Conservation (phyloP, 2,888 invertebrate genomes). For the Drosophila paranaensis region DNA sequence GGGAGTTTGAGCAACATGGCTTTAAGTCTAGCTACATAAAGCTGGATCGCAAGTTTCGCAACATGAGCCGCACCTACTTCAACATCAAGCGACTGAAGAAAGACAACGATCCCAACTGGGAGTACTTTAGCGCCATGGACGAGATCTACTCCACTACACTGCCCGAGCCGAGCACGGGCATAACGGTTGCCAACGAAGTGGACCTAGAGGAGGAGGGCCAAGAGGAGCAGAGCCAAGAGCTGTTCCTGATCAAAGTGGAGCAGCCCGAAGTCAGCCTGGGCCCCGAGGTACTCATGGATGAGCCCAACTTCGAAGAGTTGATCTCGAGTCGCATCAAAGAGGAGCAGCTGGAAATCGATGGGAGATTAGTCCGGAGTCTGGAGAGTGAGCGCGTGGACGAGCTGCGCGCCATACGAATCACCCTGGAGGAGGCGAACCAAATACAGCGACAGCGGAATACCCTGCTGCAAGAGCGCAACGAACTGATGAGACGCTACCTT, state of each 20-base stretch:
- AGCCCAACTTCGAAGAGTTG: slow-evolving; percentile 28
- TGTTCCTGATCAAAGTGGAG: slow-evolving; percentile 10
- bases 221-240: background rate
- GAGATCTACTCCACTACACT: slow-evolving; percentile 12
- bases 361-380: slow-evolving; percentile 3
- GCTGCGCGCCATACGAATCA: slow-evolving; percentile 19
- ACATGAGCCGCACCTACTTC: slow-evolving; percentile 37
- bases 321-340: slow-evolving; percentile 2
- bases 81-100: slow-evolving; percentile 18
- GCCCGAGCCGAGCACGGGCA: background rate
- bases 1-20: slow-evolving; percentile 16
- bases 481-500: slow-evolving; percentile 19
- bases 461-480: slow-evolving; percentile 25
- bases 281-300: slow-evolving; percentile 13
- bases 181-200: background rate
- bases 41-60: slow-evolving; percentile 35
- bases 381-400: slow-evolving; percentile 27
- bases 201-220: background rate
- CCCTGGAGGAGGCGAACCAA: slow-evolving; percentile 23
- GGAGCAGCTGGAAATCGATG: slow-evolving; percentile 2
- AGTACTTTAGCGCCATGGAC: slow-evolving; percentile 24
- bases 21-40: slow-evolving; percentile 20
- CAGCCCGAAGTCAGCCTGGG: background rate
- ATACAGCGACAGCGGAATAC: slow-evolving; percentile 33
- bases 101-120: slow-evolving; percentile 4